A percentile compares a stretch with the other conserved stretches of the same genome.
phyloP scores from a whole-genome alignment of 2,797 vertebrate genomes.

The Vespertilio murinus region DNA sequence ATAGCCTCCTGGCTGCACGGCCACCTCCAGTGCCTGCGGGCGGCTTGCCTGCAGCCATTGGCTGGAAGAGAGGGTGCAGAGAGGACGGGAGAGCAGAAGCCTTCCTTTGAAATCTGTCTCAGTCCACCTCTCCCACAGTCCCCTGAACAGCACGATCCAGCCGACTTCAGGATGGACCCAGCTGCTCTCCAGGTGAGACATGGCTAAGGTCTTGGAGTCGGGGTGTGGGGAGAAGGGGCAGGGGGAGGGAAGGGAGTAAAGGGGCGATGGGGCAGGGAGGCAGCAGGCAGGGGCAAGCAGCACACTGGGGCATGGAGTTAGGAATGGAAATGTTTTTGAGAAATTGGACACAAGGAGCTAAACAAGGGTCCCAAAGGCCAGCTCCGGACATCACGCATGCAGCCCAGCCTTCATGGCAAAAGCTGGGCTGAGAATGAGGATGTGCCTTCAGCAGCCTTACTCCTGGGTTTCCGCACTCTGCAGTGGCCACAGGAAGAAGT shows the following conservation, averaged over 20 bases:
- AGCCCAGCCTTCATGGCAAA: not conserved
- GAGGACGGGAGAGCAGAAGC: not conserved
- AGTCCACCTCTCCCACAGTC: not conserved
- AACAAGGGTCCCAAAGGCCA: not conserved
- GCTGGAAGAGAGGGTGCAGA: not conserved
- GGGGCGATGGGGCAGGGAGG: too few relatives aligned
- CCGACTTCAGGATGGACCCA: rapidly evolving
- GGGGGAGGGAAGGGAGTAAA: too few relatives aligned
- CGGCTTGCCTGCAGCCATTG: not conserved
- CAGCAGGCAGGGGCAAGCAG: not conserved
- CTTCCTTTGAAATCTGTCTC: not conserved
- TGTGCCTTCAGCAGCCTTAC: not conserved
- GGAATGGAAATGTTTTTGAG: not conserved
- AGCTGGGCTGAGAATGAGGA: not conserved
- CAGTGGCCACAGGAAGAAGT: not conserved
- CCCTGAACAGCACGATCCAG: not conserved
- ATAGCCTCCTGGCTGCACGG: not conserved
- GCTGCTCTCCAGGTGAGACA: not conserved
- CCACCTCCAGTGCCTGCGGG: not conserved
- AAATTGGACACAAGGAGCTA: not conserved
- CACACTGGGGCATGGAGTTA: not conserved
- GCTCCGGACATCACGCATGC: too few relatives aligned
- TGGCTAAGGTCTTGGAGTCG: not conserved
- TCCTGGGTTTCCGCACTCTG: not conserved
- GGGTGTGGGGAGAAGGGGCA: too few relatives aligned